These are phyloP conservation scores for Formica aserva DNA, from an alignment of 2,888 invertebrate genomes.

Conservation along the genomic window DNA sequence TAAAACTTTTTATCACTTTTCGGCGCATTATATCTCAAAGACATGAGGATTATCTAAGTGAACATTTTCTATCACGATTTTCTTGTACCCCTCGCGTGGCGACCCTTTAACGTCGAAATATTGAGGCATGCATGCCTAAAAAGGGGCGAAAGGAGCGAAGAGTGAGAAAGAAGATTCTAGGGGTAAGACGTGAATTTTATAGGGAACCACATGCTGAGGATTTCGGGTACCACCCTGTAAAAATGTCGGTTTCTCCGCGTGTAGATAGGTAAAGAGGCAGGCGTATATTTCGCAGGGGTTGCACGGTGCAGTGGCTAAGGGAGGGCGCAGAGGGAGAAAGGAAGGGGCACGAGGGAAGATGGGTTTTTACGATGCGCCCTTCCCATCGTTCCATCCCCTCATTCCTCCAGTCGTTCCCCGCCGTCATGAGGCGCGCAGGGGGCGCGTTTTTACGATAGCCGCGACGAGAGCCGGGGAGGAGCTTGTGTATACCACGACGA, in stretches of 20 bases:
- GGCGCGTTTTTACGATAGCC: slow-evolving; percentile 67
- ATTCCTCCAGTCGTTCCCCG: slow-evolving; percentile 47
- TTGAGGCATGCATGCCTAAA: not conserved
- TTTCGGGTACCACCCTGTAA: slow-evolving; percentile 62
- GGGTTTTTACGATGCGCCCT: slow-evolving; percentile 69
- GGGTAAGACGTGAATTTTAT: slow-evolving; percentile 59
- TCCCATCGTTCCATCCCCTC: slow-evolving; percentile 42
- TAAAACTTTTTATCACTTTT: too few species aligned
- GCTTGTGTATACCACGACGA: slow-evolving; percentile 64
- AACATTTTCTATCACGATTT: slow-evolving; percentile 9
- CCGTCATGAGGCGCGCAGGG: slow-evolving; percentile 66
- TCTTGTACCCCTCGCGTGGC: not conserved
- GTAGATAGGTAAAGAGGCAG: slow-evolving; percentile 59
- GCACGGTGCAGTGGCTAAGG: slow-evolving; percentile 29
- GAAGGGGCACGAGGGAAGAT: slow-evolving; percentile 63
- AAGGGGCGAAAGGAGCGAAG: not conserved
- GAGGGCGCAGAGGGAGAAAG: slow-evolving; percentile 28
- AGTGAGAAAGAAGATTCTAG: slow-evolving; percentile 4
- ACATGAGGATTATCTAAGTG: not conserved
- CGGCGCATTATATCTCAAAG: not conserved
- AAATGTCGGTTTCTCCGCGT: slow-evolving; percentile 63
- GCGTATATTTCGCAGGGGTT: slow-evolving; percentile 61
- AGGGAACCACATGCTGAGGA: slow-evolving; percentile 60
- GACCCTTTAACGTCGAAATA: slow-evolving; percentile 17
- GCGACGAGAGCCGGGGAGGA: slow-evolving; percentile 68